Evolutionary conservation across 2,888 invertebrate species (phyloP).

Genomic region (Coelinius sp.): DNA sequence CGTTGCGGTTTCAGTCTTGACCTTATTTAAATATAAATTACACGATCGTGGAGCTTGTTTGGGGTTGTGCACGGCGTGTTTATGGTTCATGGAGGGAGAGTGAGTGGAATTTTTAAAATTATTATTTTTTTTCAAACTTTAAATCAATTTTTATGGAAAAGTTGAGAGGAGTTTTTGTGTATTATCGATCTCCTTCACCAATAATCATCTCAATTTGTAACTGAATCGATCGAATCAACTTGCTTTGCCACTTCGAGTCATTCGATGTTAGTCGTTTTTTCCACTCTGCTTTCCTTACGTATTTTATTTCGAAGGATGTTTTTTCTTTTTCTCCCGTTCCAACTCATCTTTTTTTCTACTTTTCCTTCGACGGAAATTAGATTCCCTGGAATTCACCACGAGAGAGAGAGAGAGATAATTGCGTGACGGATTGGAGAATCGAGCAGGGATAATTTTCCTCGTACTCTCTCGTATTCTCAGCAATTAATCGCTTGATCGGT

Average conservation of each 20-base stretch:
- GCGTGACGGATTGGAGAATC: slow-evolving; percentile 46
- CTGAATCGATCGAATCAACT: not conserved
- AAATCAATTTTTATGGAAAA: no score
- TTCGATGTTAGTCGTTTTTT: not conserved
- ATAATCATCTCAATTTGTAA: slow-evolving; percentile 26
- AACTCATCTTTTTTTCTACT: not conserved
- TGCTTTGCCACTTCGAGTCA: slow-evolving; percentile 6
- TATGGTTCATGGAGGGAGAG: not conserved
- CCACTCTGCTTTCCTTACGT: slow-evolving; percentile 20
- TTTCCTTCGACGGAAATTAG: slow-evolving; percentile 33
- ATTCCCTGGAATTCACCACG: slow-evolving; percentile 42
- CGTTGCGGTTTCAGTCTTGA: slow-evolving; percentile 67
- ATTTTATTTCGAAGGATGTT: slow-evolving; percentile 9
- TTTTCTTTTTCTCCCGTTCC: slow-evolving; percentile 15
- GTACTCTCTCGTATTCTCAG: slow-evolving; percentile 29
- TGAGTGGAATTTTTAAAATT: slow-evolving; percentile 34
- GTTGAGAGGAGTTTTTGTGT: no score
- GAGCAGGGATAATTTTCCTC: slow-evolving; percentile 44
- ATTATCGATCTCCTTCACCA: slow-evolving; percentile 11
- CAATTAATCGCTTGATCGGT: slow-evolving; percentile 36
- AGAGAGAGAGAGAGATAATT: slow-evolving; percentile 10
- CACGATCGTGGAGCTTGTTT: slow-evolving; percentile 49
- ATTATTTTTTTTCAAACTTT: slow-evolving; percentile 47
- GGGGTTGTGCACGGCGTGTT: slow-evolving; percentile 43
- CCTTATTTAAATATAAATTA: slow-evolving; percentile 70